Base-by-base conservation (phyloP, 2,113 vertebrate genomes). In the Lethenteron reissneri region DNA sequence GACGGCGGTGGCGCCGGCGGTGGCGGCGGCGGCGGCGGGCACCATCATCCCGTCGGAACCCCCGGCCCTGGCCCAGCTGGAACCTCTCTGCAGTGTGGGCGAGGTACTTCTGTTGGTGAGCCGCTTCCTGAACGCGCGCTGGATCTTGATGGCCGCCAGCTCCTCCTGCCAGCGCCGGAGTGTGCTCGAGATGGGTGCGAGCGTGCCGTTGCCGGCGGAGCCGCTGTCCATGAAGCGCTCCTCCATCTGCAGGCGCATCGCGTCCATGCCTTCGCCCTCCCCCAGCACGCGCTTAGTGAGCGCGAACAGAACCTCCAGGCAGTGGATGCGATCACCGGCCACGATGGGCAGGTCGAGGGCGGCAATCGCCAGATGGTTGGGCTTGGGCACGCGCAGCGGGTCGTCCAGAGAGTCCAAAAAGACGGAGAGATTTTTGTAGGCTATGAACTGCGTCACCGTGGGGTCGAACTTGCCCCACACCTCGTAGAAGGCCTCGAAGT, bases 271-370 rank as follows among this genome's bases (percentile, higher is more conserved):
- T 68, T 68, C 64, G 64, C 64, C 64, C 21, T 68, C 64, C n/a
- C 64, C 64, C 9, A 68, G 64, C 8, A 68, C 64, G 64, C 64
- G 64, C 25, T 68, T 68, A 8, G 64, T 68, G n/a, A 68, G 64
- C 1, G 64, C 9, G 11, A 68, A 68, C 9, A 68, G 64, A 10
- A 68, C 64, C n/a, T 68, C 64, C 11, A 68, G 25, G 25, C 64
- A 68, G 64, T 68, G 64, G 25, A 68, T 68, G n/a, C 64, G 64
- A 11, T 68, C 64, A 8, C 64, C 64, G n/a, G n/a, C 64, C 64
- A 68, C 21, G n/a, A 68, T 68, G 8, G 64, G 64, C 64, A 68
- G 21, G 9, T 68, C 64, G n/a, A 68, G n/a, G n/a, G 21, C 64
- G 8, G 64, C 64, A 9, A 68, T 68, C n/a, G n/a, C n/a, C 11